Base-by-base conservation (phyloP, 2,888 invertebrate species). In the Calliphora vomitoria region DNA sequence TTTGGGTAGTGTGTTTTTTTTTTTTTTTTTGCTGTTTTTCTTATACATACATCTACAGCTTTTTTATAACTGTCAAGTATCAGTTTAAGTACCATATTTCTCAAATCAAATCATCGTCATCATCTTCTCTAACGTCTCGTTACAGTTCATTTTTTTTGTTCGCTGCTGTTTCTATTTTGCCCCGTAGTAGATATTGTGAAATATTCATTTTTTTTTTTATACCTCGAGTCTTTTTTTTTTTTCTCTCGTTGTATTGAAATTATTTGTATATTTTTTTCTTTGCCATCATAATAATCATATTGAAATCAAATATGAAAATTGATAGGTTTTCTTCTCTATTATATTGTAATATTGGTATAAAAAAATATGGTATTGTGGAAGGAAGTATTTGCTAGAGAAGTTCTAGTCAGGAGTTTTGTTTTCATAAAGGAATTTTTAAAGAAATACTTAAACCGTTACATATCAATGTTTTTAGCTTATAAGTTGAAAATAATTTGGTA, bases 21-120 rank as follows among this genome's bases (percentile, higher is more conserved):
- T 47, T 55, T 18, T 20, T 66, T 44, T 5, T 20, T 18, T 62
- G 68, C 38, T 60, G 15, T 25, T 60, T 18, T 8, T 41, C 4
- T 47, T 64, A 35, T 75, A 18, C n/a, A 71, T 20, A 71, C 47
- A 76, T 75, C 38, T 76, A 20, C 13, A 60, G 10, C 68, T 80
- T 66, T 75, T 71, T 35, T 76, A 60, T 76, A 81, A 68, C 85
- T 81, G 84, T 85, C 82, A 85, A 87, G 87, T 85, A 87, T 74
- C 82, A 82, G 55, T 85, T 87, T 85, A 85, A 87, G 85, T 87
- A 79, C 69, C 87, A 87, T 75, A 87, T 85, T 87, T 85, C 68
- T 82, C 68, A 75, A 87, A 87, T 87, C 87, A 87, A 87, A 87
- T 87, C 82, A 85, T 82, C 68, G 82, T 87, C 87, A 78, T 86